These are phyloP conservation scores for Cyprinella venusta DNA, from an alignment of 2,797 vertebrate genomes.

Conservation along the genomic window DNA sequence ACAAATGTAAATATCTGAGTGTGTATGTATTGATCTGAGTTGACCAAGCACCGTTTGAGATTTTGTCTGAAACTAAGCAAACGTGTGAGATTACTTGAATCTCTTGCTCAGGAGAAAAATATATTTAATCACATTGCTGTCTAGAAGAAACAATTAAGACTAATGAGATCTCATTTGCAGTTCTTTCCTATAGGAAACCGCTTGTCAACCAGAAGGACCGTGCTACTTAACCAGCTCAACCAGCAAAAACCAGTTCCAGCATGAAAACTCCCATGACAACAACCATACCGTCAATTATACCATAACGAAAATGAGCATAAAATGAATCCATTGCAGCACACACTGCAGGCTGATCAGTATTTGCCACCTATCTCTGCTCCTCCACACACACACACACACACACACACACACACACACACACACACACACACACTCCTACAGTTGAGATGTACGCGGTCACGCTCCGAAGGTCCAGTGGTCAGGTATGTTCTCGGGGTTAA, in stretches of 20 bases:
- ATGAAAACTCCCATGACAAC: no score
- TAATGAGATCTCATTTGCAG: slow-evolving; percentile 7
- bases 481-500: slow-evolving; percentile 52
- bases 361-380: not conserved
- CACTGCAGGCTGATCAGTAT: slow-evolving; percentile 2
- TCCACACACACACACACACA: not conserved
- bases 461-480: slow-evolving; percentile 39
- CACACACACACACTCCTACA: not conserved
- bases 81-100: not conserved
- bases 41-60: not conserved
- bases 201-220: not conserved
- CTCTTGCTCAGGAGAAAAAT: not conserved
- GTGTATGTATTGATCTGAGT: not conserved
- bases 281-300: no score
- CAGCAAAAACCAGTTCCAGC: not conserved
- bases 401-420: not conserved
- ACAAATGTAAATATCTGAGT: not conserved
- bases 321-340: not conserved
- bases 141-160: slow-evolving; percentile 7
- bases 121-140: slow-evolving; percentile 3
- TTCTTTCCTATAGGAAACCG: not conserved
- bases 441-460: slow-evolving; percentile 11
- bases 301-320: not conserved
- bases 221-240: not conserved
- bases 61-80: not conserved